A percentile compares a stretch with the other conserved stretches of the same genome.
Evolutionary conservation across 2,113 vertebrate species (phyloP).

Genomic region (Calidris pygmaea): DNA sequence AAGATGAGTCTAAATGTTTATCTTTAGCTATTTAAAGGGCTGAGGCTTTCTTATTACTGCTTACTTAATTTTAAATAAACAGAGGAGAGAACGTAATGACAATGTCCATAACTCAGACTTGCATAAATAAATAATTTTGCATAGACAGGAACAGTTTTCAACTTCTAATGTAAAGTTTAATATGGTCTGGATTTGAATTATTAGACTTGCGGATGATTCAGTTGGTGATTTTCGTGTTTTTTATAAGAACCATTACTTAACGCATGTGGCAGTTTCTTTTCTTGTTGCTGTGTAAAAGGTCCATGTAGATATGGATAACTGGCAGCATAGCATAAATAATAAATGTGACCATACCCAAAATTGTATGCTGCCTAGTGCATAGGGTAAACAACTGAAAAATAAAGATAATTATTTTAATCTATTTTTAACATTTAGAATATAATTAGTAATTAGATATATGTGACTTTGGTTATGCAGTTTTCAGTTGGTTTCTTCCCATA

Average conservation of each 20-base stretch:
- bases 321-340: not conserved
- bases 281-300: not conserved
- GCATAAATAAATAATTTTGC: not conserved
- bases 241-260: not conserved
- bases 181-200: not conserved
- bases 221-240: not conserved
- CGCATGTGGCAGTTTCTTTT: not conserved
- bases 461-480: not conserved
- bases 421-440: not conserved
- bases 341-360: not conserved
- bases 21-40: not conserved
- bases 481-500: not conserved
- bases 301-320: not conserved
- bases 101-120: not conserved
- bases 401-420: not conserved
- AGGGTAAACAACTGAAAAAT: not conserved
- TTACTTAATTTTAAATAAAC: not conserved
- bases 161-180: not conserved
- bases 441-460: not conserved
- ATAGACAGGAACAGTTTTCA: not conserved
- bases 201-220: not conserved
- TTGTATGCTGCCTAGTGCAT: not conserved
- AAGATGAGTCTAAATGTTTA: not conserved
- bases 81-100: not conserved
- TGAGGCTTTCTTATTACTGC: not conserved